A percentile compares a stretch with the other conserved stretches of the same genome.
Evolutionary conservation across 2,113 vertebrate genomes (phyloP).

Genomic region (Myotis yumanensis): DNA sequence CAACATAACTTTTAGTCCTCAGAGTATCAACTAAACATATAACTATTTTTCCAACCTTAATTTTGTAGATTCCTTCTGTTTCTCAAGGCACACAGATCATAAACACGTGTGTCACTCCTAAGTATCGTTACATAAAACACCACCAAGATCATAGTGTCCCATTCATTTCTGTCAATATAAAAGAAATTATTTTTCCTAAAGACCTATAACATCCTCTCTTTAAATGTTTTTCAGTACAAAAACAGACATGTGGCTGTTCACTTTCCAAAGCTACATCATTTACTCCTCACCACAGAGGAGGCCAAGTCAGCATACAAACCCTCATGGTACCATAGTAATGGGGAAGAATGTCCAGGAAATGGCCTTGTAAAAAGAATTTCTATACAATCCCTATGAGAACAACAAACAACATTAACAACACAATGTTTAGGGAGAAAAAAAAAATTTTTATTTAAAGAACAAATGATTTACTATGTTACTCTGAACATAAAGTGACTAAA

Average conservation of each 20-base stretch:
- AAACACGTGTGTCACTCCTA: background rate
- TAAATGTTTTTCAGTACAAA: background rate
- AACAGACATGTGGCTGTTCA: background rate
- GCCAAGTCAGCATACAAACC: background rate
- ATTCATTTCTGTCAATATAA: background rate
- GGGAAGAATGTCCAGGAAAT: background rate
- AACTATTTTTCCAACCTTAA: background rate
- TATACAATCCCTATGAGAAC: background rate
- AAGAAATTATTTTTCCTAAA: constrained; percentile 11
- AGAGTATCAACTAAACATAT: background rate
- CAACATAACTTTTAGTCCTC: background rate
- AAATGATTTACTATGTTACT: background rate
- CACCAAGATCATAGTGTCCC: background rate
- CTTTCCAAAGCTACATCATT: background rate
- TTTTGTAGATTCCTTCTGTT: background rate
- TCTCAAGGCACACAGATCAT: background rate
- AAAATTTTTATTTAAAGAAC: background rate
- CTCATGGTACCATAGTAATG: background rate
- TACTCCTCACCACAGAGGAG: background rate
- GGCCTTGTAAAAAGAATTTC: background rate
- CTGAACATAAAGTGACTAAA: background rate
- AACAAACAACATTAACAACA: background rate
- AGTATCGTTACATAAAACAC: background rate
- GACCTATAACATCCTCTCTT: background rate
- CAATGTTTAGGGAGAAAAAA: background rate